Evolutionary conservation across 2,113 vertebrate species (phyloP), one percentile per base, ranked within the genome.

Genomic region (Anarhynchus alexandrinus): DNA sequence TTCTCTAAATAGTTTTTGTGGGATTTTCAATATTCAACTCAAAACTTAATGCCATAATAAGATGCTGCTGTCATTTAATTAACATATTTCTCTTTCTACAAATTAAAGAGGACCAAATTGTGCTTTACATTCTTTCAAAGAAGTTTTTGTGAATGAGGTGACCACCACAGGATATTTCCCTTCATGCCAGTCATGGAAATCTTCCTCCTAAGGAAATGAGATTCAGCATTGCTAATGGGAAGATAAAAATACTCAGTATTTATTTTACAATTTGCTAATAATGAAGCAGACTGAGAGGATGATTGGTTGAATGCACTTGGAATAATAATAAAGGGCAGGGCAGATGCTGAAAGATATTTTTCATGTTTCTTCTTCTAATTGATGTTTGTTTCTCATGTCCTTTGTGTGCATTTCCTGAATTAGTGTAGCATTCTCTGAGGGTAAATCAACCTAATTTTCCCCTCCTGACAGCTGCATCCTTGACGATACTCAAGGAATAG

Each of bases 341-440:
- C 52, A 94, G 84, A 92, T 70, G 77, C 54, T 95, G 62, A 93
- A 88, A 80, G 57, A 74, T 80, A 66, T 79, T 87, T 91, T 90
- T 90, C 61, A 59, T 87, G 40, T 89, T 84, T 95, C 51, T 61
- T 93, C 40, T 95, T 81, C 84, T 96, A 94, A 95, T 88, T 91
- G 72, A 61, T 96, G 90, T 96, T 97, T 95, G 73, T 91, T 92
- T 96, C 88, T 95, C 18, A 8, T 80, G 83, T 92, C 93, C 38
- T 95, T 93, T 94, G 61, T 82, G 52, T 92, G 67, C n/a, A 89
- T 86, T 97, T 96, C 82, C 71, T 96, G 83, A 94, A 94, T 96
- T 92, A 95, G 84, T 32, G n/a, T 40, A 84, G 43, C 78, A 80
- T 96, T 90, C 70, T 95, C 78, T 2, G 23, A 85, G 66, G 78